phyloP scores from a whole-genome alignment of 2,113 vertebrate species.

The Opisthocomus hoazin region DNA sequence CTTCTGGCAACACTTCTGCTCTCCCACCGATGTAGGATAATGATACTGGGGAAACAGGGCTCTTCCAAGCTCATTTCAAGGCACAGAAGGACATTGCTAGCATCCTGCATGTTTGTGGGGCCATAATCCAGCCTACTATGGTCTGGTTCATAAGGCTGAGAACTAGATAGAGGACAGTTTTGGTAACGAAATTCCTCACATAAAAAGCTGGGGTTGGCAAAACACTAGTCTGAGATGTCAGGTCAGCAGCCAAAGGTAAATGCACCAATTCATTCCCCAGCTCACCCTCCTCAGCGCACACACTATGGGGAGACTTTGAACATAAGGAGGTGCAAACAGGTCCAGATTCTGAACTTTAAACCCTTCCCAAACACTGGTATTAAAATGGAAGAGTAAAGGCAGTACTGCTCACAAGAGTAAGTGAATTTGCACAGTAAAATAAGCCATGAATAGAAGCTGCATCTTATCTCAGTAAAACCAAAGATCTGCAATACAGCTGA shows the following conservation, averaged over 20 bases:
- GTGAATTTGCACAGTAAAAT: background rate
- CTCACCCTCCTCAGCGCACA: background rate
- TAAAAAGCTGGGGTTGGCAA: background rate
- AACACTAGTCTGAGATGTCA: background rate
- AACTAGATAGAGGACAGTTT: background rate
- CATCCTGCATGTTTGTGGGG: background rate
- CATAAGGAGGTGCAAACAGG: background rate
- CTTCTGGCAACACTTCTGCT: background rate
- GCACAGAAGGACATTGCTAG: background rate
- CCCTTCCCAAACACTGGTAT: background rate
- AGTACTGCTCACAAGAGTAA: background rate
- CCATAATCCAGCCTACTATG: background rate
- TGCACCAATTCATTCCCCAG: background rate
- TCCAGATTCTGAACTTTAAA: background rate
- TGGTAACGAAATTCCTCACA: background rate
- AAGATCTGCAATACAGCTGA: background rate
- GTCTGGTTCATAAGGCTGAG: background rate
- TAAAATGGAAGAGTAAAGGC: background rate
- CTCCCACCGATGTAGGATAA: fast-evolving
- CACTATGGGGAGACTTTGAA: background rate
- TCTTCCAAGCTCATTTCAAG: background rate
- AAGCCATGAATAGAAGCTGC: background rate
- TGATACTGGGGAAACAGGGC: fast-evolving
- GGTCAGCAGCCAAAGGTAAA: background rate
- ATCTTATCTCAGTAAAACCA: background rate